phyloP scores from a whole-genome alignment of 92 coral and sea anemone species.

The Chrysogorgia sp. region DNA sequence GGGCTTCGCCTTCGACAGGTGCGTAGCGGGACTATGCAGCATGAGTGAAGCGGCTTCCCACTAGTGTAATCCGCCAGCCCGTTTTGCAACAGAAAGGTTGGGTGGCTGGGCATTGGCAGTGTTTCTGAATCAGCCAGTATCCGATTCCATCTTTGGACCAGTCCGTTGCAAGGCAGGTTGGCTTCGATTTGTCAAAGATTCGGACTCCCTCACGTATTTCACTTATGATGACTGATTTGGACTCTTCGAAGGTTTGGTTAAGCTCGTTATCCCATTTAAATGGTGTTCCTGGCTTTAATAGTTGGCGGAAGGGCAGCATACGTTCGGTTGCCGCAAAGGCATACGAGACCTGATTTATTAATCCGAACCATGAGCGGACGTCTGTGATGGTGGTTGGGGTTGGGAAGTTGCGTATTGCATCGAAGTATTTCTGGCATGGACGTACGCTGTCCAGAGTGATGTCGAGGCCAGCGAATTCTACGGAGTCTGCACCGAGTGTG shows the following conservation, averaged over 20 bases:
- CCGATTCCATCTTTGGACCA: neutral
- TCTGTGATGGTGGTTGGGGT: slow-evolving; percentile 63
- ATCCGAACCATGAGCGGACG: slow-evolving; percentile 59
- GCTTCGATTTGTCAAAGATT: neutral
- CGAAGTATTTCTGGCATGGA: slow-evolving; percentile 24
- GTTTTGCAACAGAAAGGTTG: too few relatives aligned
- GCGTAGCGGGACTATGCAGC: too few relatives aligned
- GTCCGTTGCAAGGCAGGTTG: neutral
- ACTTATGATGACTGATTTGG: neutral
- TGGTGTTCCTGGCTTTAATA: slow-evolving; percentile 3
- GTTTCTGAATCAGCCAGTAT: too few relatives aligned
- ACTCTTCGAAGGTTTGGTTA: neutral
- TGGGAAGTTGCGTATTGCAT: slow-evolving; percentile 58
- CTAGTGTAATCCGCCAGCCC: too few relatives aligned
- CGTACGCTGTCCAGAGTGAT: neutral
- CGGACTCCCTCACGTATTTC: neutral
- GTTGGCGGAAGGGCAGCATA: slow-evolving; percentile 35
- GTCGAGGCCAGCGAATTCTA: slow-evolving; percentile 4
- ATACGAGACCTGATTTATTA: slow-evolving; percentile 62
- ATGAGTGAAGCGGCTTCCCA: too few relatives aligned
- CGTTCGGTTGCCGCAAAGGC: slow-evolving; percentile 58
- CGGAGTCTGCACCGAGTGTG: slow-evolving; percentile 52
- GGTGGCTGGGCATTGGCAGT: too few relatives aligned
- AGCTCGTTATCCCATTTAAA: neutral
- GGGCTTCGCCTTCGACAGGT: too few relatives aligned